A percentile compares a stretch with the other conserved stretches of the same genome.
phyloP scores from a whole-genome alignment of 1,140 invertebrate genomes.

The Saccostrea echinata region DNA sequence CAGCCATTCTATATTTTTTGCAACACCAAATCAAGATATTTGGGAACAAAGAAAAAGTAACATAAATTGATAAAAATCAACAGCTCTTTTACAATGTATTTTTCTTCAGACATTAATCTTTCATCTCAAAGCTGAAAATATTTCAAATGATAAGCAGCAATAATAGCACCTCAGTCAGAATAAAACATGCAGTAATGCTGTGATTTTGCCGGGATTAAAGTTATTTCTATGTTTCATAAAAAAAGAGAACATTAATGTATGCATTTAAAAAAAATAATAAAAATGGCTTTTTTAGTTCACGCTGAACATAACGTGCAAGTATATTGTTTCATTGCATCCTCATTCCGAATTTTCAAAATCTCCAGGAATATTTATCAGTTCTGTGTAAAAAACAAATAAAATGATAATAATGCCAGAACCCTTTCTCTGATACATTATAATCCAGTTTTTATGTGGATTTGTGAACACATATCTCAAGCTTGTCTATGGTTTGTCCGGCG shows the following conservation, averaged over 20 bases:
- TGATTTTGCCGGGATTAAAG: not conserved
- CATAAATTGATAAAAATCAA: not conserved
- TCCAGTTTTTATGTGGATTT: not conserved
- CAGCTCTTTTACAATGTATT: not conserved
- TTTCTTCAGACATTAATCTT: not conserved
- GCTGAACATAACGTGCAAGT: too few species aligned
- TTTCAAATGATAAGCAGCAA: too few species aligned
- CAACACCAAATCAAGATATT: not conserved
- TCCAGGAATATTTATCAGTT: too few species aligned
- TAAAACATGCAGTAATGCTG: not conserved
- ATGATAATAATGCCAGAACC: too few species aligned
- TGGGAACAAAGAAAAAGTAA: not conserved
- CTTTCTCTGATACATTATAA: not conserved
- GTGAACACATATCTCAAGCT: conserved; percentile 1
- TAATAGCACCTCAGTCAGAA: not conserved
- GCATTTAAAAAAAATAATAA: too few species aligned
- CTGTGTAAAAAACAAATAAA: too few species aligned
- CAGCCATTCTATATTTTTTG: not conserved
- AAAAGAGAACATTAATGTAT: not conserved
- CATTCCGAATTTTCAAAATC: too few species aligned
- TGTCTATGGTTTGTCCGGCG: not conserved
- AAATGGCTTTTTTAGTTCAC: too few species aligned
- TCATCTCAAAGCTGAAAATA: not conserved
- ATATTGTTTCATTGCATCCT: too few species aligned
- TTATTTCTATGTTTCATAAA: not conserved